These are phyloP conservation scores for Melanostoma scalare DNA, from an alignment of 2,888 invertebrate species.

Conservation along the genomic window DNA sequence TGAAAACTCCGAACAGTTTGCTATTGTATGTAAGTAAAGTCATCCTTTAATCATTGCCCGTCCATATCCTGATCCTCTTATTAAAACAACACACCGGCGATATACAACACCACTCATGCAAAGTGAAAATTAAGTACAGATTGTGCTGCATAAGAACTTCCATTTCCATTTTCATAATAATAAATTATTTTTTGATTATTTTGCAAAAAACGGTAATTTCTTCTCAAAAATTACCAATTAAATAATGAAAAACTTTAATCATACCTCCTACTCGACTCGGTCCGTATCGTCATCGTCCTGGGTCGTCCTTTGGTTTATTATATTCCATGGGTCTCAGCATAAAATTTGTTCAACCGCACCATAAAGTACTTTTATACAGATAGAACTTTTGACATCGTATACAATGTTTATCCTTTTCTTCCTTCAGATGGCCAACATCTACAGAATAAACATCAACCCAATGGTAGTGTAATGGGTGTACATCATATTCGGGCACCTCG, in stretches of 20 bases:
- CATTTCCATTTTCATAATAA: neutral
- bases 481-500: slow-evolving; percentile 81
- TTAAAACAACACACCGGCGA: neutral
- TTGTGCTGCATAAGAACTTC: neutral
- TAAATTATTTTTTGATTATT: slow-evolving; percentile 23
- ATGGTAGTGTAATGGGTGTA: slow-evolving; percentile 78
- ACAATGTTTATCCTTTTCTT: neutral
- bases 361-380: neutral
- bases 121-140: neutral
- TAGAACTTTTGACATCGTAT: slow-evolving; percentile 40
- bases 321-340: neutral
- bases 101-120: neutral
- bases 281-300: no score
- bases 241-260: slow-evolving; percentile 31
- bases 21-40: no score
- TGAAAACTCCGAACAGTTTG: no score
- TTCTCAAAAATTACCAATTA: slow-evolving; percentile 35
- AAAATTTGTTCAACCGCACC: neutral
- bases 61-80: no score
- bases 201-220: slow-evolving; percentile 14
- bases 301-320: neutral
- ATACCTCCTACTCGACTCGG: no score
- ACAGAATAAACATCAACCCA: slow-evolving; percentile 80
- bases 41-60: no score
- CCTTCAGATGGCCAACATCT: slow-evolving; percentile 77